These are phyloP conservation scores for Rutilus rutilus DNA, from an alignment of 2,113 vertebrate species.

Conservation along the genomic window DNA sequence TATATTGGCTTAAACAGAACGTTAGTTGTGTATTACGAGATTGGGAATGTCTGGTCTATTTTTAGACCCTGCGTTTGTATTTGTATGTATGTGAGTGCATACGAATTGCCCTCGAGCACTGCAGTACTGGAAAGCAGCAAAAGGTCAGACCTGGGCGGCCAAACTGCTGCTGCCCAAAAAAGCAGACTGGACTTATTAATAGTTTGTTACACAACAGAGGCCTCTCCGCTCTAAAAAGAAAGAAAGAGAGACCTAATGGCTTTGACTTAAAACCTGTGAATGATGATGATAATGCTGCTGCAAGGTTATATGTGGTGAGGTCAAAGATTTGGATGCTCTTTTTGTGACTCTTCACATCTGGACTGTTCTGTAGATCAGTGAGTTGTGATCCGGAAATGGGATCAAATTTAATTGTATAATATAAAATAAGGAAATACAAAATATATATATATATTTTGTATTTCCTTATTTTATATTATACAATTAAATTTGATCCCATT, in stretches of 20 bases:
- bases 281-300: background rate
- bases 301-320: background rate
- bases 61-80: conserved; percentile 30
- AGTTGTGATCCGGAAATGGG: background rate
- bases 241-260: conserved; percentile 1
- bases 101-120: conserved; percentile 31
- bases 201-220: conserved; percentile 40
- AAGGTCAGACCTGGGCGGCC: conserved; percentile 34
- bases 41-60: conserved; percentile 43
- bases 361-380: background rate
- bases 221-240: background rate
- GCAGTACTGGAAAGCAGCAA: conserved; percentile 37
- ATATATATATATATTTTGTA: no score
- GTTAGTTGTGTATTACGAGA: background rate
- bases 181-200: conserved; percentile 45
- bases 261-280: background rate
- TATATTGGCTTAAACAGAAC: conserved; percentile 5
- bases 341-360: background rate
- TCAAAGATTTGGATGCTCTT: background rate
- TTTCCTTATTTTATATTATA: no score
- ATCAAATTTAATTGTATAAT: no score
- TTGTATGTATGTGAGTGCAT: background rate
- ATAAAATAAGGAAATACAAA: no score
- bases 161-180: conserved; percentile 32
- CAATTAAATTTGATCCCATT: no score